Base-by-base conservation (phyloP, 2,888 invertebrate species). In the Onchidella celtica region DNA sequence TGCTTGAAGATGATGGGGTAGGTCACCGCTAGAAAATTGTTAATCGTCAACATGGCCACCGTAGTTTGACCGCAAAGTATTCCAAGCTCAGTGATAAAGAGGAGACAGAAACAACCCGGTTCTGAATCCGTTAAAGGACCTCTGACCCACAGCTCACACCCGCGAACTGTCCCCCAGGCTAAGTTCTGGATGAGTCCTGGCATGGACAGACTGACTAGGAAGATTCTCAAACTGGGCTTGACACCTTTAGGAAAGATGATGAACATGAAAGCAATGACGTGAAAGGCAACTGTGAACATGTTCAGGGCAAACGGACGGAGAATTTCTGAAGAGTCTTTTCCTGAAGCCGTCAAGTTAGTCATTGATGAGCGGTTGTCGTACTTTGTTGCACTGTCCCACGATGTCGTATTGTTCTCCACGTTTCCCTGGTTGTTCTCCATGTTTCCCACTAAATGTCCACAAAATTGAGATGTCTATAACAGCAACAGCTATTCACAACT, bases 131-230 rank as follows among this genome's bases (percentile, higher is more conserved):
- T 14, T 3, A 73, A 21, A 14, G 73, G 73, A 27, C 27, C 73
- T 24, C 73, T 57, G 21, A 73, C 57, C 73, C 73, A 73, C 2
- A 73, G 4, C 27, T 4, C 61, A 6, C 36, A 24, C 3, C 36
- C 27, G 3, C 73, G 73, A 61, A 36, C 38, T 3, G 61, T 9
- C 29, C 34, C 73, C 73, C 73, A 73, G 0, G 73, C 34, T 0
- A 73, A 61, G 61, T 73, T 73, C 61, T 73, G 73, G 27, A 73
- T 24, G 36, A 73, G 57, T 14, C 73, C 73, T 24, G 73, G 73
- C 1, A 73, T 0, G 9, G 73, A 73, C 27, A 73, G 21, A 61
- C 73, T 73, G 36, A 73, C 57, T 24, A 73, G 61, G 24, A 73
- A 73, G 3, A 73, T 73, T 24, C 61, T 59, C 21, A 73, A 17